These are phyloP conservation scores for Metacarcinus magister DNA, from an alignment of 2,888 invertebrate genomes.

Conservation along the genomic window DNA sequence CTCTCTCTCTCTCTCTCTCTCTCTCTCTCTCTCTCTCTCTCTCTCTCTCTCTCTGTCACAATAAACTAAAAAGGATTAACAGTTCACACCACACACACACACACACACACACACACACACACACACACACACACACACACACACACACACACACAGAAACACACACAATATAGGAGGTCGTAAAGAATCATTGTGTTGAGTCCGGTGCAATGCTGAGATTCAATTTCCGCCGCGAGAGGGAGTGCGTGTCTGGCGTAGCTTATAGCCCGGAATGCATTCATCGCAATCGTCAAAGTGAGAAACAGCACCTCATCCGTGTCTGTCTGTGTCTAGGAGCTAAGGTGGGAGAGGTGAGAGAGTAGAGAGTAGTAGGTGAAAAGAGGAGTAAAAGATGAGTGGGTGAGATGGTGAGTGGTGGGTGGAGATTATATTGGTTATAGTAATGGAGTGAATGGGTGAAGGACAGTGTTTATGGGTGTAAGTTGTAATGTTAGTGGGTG, in stretches of 20 bases:
- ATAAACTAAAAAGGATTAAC: neutral
- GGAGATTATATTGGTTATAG: too few relatives aligned
- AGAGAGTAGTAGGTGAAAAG: neutral
- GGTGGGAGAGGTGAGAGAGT: neutral
- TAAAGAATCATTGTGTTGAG: conserved; percentile 47
- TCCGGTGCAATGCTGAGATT: neutral
- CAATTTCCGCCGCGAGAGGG: conserved; percentile 55
- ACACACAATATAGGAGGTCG: neutral
- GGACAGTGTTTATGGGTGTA: too few relatives aligned
- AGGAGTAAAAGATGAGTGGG: neutral
- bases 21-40: conserved; percentile 2
- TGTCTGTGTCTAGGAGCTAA: neutral
- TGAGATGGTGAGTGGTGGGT: too few relatives aligned
- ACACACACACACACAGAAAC: conserved; percentile 55
- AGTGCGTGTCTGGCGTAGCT: neutral
- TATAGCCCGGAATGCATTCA: neutral
- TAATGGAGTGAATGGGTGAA: too few relatives aligned
- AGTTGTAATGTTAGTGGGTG: neutral
- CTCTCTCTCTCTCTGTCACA: conserved; percentile 20
- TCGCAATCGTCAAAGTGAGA: neutral
- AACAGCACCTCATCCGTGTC: neutral
- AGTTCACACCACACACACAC: conserved; percentile 4
- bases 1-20: neutral
- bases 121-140: conserved; percentile 19
- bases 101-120: conserved; percentile 60